These are phyloP conservation scores for Sclerurus mexicanus DNA, from an alignment of 2,113 vertebrate species.

Conservation along the genomic window DNA sequence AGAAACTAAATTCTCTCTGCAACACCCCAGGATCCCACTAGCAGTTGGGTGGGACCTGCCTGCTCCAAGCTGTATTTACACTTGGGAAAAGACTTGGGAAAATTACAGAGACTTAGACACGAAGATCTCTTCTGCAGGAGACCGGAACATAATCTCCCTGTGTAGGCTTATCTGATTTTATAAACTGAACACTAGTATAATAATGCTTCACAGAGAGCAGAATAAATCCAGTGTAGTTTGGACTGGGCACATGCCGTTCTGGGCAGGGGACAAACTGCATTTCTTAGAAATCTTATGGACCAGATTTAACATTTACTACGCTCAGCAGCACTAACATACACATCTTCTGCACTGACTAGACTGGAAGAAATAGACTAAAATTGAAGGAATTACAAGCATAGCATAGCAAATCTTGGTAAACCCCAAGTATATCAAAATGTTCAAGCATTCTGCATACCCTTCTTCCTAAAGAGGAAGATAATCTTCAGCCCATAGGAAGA, in stretches of 20 bases:
- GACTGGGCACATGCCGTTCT: neutral
- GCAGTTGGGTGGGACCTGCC: neutral
- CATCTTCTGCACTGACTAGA: neutral
- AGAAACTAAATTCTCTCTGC: slow-evolving; percentile 9
- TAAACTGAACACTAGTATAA: neutral
- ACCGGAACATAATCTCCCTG: accelerated
- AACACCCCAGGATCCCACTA: neutral
- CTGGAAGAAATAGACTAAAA: neutral
- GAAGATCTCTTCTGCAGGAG: neutral
- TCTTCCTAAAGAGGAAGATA: neutral
- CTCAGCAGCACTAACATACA: neutral
- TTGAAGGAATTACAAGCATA: neutral
- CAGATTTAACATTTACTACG: neutral
- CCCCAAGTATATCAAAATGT: neutral
- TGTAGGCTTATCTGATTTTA: neutral
- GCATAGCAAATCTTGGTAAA: neutral
- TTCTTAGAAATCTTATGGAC: neutral
- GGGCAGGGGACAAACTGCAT: neutral
- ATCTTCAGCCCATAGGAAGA: neutral
- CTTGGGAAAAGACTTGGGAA: neutral
- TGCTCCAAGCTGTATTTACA: neutral
- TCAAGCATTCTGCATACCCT: neutral
- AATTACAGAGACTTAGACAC: neutral
- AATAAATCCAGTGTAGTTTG: neutral
- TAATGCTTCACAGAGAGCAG: neutral